A percentile compares a stretch with the other conserved stretches of the same genome.
These are phyloP conservation scores for Drosophila rufa DNA, from an alignment of 1,140 invertebrate species.

Conservation along the genomic window DNA sequence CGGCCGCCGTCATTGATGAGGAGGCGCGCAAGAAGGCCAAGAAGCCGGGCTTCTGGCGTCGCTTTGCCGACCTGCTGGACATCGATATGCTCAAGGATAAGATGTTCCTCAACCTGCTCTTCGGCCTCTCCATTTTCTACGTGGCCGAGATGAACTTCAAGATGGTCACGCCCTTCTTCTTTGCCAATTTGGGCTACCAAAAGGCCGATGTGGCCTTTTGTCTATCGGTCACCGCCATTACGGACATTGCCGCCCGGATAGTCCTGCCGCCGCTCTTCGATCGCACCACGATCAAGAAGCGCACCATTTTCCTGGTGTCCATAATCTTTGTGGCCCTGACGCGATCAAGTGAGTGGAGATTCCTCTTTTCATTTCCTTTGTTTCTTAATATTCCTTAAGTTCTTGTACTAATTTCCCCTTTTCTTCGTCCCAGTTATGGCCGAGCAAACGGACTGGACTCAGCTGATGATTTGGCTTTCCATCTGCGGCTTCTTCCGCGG, in stretches of 20 bases:
- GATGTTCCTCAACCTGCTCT: constrained; percentile 89
- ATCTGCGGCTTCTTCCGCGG: constrained; percentile 91
- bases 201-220: constrained; percentile 89
- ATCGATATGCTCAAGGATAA: constrained; percentile 88
- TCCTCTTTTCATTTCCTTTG: no score
- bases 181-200: constrained; percentile 88
- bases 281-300: constrained; percentile 88
- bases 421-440: constrained; percentile 87
- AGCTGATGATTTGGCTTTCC: constrained; percentile 88
- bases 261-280: constrained; percentile 90
- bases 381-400: background rate
- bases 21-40: constrained; percentile 69
- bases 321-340: constrained; percentile 89
- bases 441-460: constrained; percentile 88
- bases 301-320: constrained; percentile 89
- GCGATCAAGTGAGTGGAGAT: constrained; percentile 88
- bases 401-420: background rate
- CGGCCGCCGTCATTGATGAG: constrained; percentile 50
- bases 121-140: constrained; percentile 90
- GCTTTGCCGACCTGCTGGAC: constrained; percentile 87
- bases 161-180: constrained; percentile 91
- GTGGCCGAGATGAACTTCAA: constrained; percentile 91
- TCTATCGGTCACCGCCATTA: constrained; percentile 90
- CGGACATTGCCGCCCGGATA: constrained; percentile 89
- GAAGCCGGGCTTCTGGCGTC: constrained; percentile 86